Evolutionary conservation across 2,113 vertebrate species (phyloP), one percentile per base, ranked within the genome.

Genomic region (Sorex araneus): DNA sequence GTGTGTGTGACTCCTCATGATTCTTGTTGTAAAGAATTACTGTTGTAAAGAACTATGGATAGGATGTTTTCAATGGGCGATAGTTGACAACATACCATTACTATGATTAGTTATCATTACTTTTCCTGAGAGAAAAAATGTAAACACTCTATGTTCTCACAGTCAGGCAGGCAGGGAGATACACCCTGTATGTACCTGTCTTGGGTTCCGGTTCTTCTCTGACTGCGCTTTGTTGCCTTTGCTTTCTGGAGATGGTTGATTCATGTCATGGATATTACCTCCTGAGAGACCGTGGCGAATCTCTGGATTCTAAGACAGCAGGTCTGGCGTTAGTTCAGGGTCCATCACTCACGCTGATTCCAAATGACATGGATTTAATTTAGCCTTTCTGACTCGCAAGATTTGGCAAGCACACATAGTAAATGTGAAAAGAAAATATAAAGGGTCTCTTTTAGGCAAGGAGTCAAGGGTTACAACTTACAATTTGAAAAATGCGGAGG

Each of bases 381-480:
- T 82, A 34, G 8, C 12, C 23, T 1, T 74, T 18, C n/a, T 27
- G 54, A 60, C 5, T 84, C 30, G 36, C 8, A 64, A 30, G 15
- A 18, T 66, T 85, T 79, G 47, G n/a, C 2, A 87, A 28, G n/a
- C 15, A 34, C n/a, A 77, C 12, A 1, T 15, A 13, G 0, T 10
- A 96, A 50, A 36, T 34, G 15, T 25, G 28, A 50, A 36, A 93
- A 23, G 23, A 67, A 87, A 84, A 28, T 32, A 50, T 13, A 75
- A 64, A 23, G 0, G 16, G 75, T 23, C 16, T 28, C 16, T 89
- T 66, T 79, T 0, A 13, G 69, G 18, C 8, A 30, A 63, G 34
- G 27, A 80, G 27, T 74, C 73, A 47, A 27, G 19, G 9, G 13
- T 63, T 83, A 36, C 0, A 10, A 75, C 0, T 2, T 40, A 4